Percentiles rank a stretch among this genome's conserved stretches.
Conservation (phyloP, 2,113 vertebrate species). For the Ctenodactylus gundi region DNA sequence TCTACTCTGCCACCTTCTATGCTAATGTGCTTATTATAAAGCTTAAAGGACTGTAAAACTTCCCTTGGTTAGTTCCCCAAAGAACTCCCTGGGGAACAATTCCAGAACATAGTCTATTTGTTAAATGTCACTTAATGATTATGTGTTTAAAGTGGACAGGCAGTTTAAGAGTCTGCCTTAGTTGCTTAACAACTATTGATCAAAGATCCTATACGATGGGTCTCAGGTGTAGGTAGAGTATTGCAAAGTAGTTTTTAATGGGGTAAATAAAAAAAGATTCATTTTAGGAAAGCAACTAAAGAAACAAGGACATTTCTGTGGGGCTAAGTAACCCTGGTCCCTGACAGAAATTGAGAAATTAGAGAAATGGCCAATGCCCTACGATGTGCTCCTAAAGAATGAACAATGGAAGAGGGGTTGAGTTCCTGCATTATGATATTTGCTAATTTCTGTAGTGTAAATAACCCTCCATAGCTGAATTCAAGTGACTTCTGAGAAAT, state of each 20-base stretch:
- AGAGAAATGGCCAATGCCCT: neutral
- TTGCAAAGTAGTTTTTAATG: neutral
- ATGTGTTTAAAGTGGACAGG: neutral
- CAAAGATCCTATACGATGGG: neutral
- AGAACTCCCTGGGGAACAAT: neutral
- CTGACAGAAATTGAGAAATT: neutral
- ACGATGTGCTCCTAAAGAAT: neutral
- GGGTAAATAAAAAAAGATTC: neutral
- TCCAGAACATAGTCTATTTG: neutral
- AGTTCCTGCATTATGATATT: neutral
- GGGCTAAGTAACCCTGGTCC: neutral
- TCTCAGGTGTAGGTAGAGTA: neutral
- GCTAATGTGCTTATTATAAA: no score
- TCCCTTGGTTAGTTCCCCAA: no score
- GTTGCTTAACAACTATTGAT: neutral
- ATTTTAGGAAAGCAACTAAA: neutral
- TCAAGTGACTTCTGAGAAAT: neutral
- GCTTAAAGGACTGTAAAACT: neutral
- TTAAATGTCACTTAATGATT: neutral
- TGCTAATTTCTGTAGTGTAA: neutral
- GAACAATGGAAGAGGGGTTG: rapidly evolving
- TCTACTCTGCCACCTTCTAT: no score
- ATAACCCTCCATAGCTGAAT: neutral
- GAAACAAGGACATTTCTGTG: neutral
- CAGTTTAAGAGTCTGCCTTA: neutral